Base-by-base conservation (phyloP, 2,888 invertebrate genomes). In the Tachystola acroxantha region DNA sequence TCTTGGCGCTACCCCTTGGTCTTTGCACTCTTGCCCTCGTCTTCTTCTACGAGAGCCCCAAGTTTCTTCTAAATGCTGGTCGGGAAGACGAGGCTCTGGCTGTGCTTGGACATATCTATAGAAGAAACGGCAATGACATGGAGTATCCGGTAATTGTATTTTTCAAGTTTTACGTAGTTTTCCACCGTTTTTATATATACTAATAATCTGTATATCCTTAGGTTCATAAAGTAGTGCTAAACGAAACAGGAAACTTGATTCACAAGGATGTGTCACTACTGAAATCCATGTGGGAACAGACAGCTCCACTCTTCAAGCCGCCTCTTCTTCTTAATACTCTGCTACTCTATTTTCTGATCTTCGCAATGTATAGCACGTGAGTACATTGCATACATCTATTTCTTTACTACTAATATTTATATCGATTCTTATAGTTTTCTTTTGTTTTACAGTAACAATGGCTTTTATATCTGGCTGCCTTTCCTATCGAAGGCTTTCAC, bases 1-100 rank as follows among this genome's bases (percentile, higher is more conserved):
- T 82, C 3, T 61, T 80, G 35, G 67, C 89, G 5, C 19, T 90
- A 7, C 91, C 92, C 0, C 86, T 89, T 27, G 57, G 91, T 1
- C 44, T 89, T 2, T 88, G 91, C 27, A 87, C 88, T 0, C 36
- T 88, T 9, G 63, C 85, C 0, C 61, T 90, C 11, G 71, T 82
- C 30, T 75, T 88, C 37, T 81, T 89, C 42, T 88, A 91, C n/a
- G 93, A 93, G 62, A 93, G 92, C 57, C 93, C 93, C 0, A 92
- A 92, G 64, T 93, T 91, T 60, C 67, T 92, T 6, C 87, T 92
- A 71, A 88, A 89, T 12, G 81, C 85, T 39, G 90, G 91, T 7
- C 72, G 75, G 16, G 88, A 88, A 39, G 72, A 84, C 1, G 82
- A 90, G 47, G 91, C 92, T 0, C 49, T 92, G 19, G 45, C 73